A percentile compares a stretch with the other conserved stretches of the same genome.
phyloP scores from a whole-genome alignment of 2,888 invertebrate genomes.

The Ochlodes sylvanus region DNA sequence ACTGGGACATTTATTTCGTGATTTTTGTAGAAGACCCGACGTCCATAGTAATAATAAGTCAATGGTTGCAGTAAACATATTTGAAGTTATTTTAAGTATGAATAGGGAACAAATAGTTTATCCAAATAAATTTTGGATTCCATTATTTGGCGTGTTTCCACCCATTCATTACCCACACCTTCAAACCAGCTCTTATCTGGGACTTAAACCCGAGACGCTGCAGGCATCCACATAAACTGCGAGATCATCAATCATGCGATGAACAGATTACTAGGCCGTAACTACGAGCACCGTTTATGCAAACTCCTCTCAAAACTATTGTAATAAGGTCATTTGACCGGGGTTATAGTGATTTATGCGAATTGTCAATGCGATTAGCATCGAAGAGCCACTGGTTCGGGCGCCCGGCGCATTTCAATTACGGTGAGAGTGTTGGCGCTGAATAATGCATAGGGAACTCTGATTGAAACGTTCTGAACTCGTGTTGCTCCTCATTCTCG shows the following conservation, averaged over 20 bases:
- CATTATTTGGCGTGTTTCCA: too few species aligned
- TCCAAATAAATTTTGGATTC: too few species aligned
- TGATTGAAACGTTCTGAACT: slow-evolving; percentile 64
- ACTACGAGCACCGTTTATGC: slow-evolving; percentile 38
- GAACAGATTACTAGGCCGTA: slow-evolving; percentile 41
- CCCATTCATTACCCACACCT: too few species aligned
- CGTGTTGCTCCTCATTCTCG: slow-evolving; percentile 52
- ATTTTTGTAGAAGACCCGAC: too few species aligned
- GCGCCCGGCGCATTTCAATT: slow-evolving; percentile 67
- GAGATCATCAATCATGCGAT: slow-evolving; percentile 1
- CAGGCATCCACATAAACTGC: too few species aligned
- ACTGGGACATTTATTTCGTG: too few species aligned
- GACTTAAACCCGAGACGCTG: too few species aligned
- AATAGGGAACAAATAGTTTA: too few species aligned
- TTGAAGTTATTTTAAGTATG: too few species aligned
- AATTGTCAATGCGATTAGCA: slow-evolving; percentile 66
- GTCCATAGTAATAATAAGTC: too few species aligned
- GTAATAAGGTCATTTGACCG: slow-evolving; percentile 50
- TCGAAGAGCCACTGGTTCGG: slow-evolving; percentile 57
- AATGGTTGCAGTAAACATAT: too few species aligned
- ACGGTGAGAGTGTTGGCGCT: slow-evolving; percentile 54
- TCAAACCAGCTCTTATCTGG: too few species aligned
- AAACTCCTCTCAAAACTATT: slow-evolving; percentile 38
- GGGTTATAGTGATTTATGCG: slow-evolving; percentile 60
- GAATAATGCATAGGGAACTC: slow-evolving; percentile 67